Base-by-base conservation (phyloP, 2,888 invertebrate species). In the Onchidella celtica region DNA sequence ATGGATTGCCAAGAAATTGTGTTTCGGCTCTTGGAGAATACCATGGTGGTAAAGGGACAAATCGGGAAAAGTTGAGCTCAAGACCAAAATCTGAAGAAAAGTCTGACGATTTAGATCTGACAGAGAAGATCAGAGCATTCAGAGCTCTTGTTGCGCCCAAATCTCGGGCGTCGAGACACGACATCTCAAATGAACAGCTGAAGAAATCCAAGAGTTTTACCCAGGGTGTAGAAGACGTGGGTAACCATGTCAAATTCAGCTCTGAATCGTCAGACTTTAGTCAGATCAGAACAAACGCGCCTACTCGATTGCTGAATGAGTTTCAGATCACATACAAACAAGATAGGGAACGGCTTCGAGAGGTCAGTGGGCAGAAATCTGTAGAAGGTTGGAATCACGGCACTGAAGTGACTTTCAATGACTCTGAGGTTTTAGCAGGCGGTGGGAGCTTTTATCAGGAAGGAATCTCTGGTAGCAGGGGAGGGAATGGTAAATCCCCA, bases 121-220 rank as follows among this genome's bases (percentile, higher is more conserved):
- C 38, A 2, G 75, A 75, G 11, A 81, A 81, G 21, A 29, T 81
- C 17, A 81, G 61, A 61, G 68, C 75, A 21, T 81, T 81, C 47
- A 55, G 75, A n/a, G 38, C 81, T 9, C 2, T 80, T 34, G 14
- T 80, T 9, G 38, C 38, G 63, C 70, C 79, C 2, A 38, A 24
- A 17, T 3, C 0, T n/a, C 9, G 32, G 17, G 17, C 14, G 3
- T 55, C 29, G 6, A 24, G 24, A 4, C 63, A 63, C 34, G 36
- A 57, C 32, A 17, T 73, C 3, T 66, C 55, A 11, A 74, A 74
- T 57, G 57, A 74, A 21, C 55, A 66, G 38, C 24, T 65, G 9
- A 57, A 57, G 21, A 47, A 14, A 34, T 2, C 47, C 9, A 29
- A n/a, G 2, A 65, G 11, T 24, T 2, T 73, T 27, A 66, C 74